These are phyloP conservation scores for Helleia helle DNA, from an alignment of 2,888 invertebrate genomes.

Conservation along the genomic window DNA sequence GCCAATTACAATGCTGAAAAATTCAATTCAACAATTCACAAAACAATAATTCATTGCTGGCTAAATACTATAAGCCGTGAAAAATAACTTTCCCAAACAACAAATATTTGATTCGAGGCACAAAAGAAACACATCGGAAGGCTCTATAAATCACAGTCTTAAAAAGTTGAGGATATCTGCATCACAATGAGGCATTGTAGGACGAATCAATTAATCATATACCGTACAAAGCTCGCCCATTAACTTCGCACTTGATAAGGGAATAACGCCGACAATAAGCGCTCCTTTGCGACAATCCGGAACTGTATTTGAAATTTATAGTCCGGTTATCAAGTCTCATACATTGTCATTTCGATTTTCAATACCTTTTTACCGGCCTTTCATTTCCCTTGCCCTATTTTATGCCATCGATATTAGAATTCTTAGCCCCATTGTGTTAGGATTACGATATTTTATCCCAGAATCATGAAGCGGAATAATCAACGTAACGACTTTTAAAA, in stretches of 20 bases:
- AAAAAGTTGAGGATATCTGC: constrained; percentile 64
- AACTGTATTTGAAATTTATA: constrained; percentile 46
- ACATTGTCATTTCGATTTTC: constrained; percentile 11
- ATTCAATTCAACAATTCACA: too few species aligned
- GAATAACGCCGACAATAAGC: constrained; percentile 61
- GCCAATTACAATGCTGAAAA: too few species aligned
- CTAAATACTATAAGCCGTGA: too few species aligned
- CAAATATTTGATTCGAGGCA: not conserved
- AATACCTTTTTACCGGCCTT: constrained; percentile 9
- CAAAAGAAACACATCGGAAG: constrained; percentile 10
- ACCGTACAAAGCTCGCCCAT: constrained; percentile 66
- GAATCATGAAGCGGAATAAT: not conserved
- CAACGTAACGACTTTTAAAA: too few species aligned
- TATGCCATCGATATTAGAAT: constrained; percentile 1
- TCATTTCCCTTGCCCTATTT: constrained; percentile 2
- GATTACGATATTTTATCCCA: not conserved
- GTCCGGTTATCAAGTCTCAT: constrained; percentile 38
- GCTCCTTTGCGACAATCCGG: constrained; percentile 34
- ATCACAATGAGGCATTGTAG: constrained; percentile 61
- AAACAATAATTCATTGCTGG: too few species aligned
- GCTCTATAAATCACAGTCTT: constrained; percentile 25
- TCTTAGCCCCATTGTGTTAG: not conserved
- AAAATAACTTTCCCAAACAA: too few species aligned
- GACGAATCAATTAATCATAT: constrained; percentile 69
- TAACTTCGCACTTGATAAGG: constrained; percentile 71